Base-by-base conservation (phyloP, 2,888 invertebrate species). In the Sipha maydis region DNA sequence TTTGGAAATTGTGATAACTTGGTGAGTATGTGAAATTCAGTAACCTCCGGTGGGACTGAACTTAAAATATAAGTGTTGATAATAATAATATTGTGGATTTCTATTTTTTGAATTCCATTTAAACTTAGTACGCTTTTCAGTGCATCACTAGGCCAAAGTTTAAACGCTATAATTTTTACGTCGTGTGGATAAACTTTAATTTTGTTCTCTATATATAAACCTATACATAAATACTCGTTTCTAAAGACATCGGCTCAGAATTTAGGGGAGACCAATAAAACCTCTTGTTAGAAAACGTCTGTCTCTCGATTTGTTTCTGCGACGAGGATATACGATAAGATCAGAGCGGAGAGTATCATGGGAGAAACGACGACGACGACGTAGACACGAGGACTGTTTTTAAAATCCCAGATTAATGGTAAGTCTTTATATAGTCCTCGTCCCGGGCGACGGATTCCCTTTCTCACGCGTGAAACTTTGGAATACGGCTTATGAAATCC, bases 201-300 rank as follows among this genome's bases (percentile, higher is more conserved):
- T 71, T 31, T 71, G 7, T 67, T 69, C 3, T 82, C 19, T 73
- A 54, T 69, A 28, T 28, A n/a, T 69, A 11, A 56, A n/a, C 34
- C 34, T 69, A 9, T 8, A 25, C 61, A 61, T 48, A 31, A 54
- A 54, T 25, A 19, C 48, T 8, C 7, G 9, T 71, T 11, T 19
- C 21, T 61, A 3, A 5, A 25, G 31, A 48, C 48, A 48, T 11
- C 48, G 3, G 48, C 48, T 48, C 25, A 11, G 56, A 38, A 75
- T 83, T 83, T 75, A 14, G 34, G 31, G 1, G 41, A 67, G 38
- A 41, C 80, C 69, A 73, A 73, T 34, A 75, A 56, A 61, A 83
- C 11, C 75, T 75, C n/a, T 48, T 48, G 83, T 75, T 75, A 75
- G 75, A 75, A 61, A 75, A 83, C 83, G 75, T 83, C 73, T 75